Percentiles rank a stretch among this genome's conserved stretches.
Conservation (phyloP, 2,113 vertebrate species). For the Neogale vison region DNA sequence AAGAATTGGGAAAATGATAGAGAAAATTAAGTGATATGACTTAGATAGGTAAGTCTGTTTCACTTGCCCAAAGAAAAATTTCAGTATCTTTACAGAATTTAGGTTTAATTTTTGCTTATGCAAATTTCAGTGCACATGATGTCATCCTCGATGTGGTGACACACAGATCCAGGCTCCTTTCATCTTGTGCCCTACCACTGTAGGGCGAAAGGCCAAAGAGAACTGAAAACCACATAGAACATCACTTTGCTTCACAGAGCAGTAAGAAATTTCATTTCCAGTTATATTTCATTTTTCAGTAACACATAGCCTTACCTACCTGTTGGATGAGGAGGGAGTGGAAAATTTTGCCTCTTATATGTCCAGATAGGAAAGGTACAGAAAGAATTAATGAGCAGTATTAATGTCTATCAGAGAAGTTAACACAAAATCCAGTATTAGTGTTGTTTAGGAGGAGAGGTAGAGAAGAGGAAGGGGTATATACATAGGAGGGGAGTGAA, state of each 20-base stretch:
- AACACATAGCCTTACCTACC: neutral
- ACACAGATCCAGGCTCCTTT: neutral
- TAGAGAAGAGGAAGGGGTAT: neutral
- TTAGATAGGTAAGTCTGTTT: neutral
- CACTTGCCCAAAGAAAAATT: neutral
- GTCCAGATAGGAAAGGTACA: neutral
- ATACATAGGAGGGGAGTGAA: neutral
- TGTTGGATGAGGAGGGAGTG: neutral
- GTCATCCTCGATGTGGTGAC: neutral
- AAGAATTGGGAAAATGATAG: neutral
- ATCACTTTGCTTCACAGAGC: neutral
- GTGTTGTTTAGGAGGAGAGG: neutral
- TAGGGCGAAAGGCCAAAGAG: neutral
- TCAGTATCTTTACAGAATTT: neutral
- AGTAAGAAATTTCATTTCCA: neutral
- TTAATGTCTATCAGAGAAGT: neutral
- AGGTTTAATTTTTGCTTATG: neutral
- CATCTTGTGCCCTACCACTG: neutral
- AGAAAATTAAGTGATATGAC: neutral
- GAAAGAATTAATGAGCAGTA: neutral
- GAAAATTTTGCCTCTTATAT: neutral
- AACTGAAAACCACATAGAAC: neutral
- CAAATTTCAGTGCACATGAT: neutral
- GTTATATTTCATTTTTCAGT: neutral
- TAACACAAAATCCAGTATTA: neutral